phyloP scores from a whole-genome alignment of 2,888 invertebrate genomes.

The Yponomeuta evonymella region DNA sequence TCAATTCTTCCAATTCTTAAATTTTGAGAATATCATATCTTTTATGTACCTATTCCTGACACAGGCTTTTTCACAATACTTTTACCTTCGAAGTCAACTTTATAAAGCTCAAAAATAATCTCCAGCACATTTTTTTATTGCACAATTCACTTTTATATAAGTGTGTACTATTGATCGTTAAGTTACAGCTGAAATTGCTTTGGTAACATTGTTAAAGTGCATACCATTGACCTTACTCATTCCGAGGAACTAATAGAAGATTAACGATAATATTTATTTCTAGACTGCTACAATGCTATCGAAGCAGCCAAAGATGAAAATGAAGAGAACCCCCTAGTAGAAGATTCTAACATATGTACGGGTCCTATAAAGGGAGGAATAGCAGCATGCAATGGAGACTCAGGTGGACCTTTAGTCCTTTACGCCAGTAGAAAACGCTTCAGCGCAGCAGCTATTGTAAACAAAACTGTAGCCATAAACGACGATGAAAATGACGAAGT shows the following conservation, averaged over 20 bases:
- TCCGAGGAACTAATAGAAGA: neutral
- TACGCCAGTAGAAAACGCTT: slow-evolving; percentile 23
- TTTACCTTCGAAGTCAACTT: no score
- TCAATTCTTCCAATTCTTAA: no score
- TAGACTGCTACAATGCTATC: slow-evolving; percentile 60
- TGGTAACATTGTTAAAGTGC: no score
- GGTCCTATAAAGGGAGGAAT: slow-evolving; percentile 66
- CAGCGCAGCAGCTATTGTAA: neutral
- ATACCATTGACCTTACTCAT: neutral
- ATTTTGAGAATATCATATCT: no score
- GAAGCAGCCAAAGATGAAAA: slow-evolving; percentile 43
- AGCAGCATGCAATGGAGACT: slow-evolving; percentile 75
- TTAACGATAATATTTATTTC: slow-evolving; percentile 21
- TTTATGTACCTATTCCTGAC: no score
- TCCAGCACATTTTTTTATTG: no score
- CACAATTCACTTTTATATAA: no score
- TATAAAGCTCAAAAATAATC: no score
- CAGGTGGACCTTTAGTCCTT: slow-evolving; percentile 70
- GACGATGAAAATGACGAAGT: slow-evolving; percentile 25
- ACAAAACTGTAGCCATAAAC: slow-evolving; percentile 18
- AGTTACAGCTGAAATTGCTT: no score
- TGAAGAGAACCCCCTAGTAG: slow-evolving; percentile 57
- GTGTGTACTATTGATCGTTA: no score
- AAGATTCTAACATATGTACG: slow-evolving; percentile 69
- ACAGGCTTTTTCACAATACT: no score